Evolutionary conservation across 2,797 vertebrate genomes (phyloP), one percentile per base, ranked within the genome.

Genomic region (Rhadinocentrus ornatus): DNA sequence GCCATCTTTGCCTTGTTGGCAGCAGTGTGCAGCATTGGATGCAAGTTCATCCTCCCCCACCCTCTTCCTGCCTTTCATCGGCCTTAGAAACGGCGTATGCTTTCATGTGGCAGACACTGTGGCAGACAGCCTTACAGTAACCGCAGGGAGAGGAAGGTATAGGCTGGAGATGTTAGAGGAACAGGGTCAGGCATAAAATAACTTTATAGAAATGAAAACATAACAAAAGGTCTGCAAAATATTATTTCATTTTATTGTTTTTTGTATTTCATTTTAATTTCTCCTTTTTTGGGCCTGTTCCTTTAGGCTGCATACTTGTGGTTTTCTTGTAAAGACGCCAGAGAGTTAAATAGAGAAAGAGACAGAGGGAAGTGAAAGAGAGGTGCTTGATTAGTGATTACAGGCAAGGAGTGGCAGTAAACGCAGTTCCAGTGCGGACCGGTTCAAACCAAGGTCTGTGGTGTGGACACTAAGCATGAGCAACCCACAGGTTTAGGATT

Each of bases 1-100:
- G 73, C 76, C 57, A 83, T 81, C 78, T 78, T 72, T 63, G 70
- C 74, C 54, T 82, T 78, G 81, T 66, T 91, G 85, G 83, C 76
- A 86, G 78, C 29, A 6, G 55, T 69, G 75, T 71, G 72, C 75
- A 73, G 81, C 22, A 46, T 52, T 88, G 81, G 79, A 80, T 67
- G 52, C 16, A 13, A 44, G 75, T 55, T 78, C 62, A 71, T 82
- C 37, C 81, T 80, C 64, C 83, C 90, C 91, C 88, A 86, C 91
- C 92, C 88, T 84, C 86, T 93, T 94, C 93, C 93, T 91, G 91
- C 81, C 89, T 93, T 92, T 94, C 87, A 90, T 81, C 71, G 66
- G 66, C 66, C 78, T 56, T 50, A 75, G 75, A 82, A 72, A 82
- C 59, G 18, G 41, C 26, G 12, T 24, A 18, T 0, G 78, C 90